Evolutionary conservation across 2,797 vertebrate genomes (phyloP).

Genomic region (Erpetoichthys calabaricus): DNA sequence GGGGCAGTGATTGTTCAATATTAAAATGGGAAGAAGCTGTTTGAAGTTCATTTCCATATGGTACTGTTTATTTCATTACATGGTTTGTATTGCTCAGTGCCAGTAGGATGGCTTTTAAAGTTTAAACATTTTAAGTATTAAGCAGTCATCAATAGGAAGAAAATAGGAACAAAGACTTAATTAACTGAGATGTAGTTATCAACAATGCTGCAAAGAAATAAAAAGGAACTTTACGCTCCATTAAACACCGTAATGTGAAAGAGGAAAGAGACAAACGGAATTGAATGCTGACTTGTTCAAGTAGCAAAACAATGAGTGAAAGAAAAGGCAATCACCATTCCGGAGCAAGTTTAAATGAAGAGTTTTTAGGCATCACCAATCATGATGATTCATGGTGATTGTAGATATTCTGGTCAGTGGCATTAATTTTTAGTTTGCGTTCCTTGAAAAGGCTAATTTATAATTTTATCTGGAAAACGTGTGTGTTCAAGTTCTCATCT

Average conservation of each 20-base stretch:
- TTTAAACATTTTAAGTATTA: neutral
- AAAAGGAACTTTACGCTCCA: conserved; percentile 38
- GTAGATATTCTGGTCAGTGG: conserved; percentile 1
- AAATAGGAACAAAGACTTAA: conserved; percentile 24
- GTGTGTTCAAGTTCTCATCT: neutral
- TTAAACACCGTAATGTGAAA: conserved; percentile 44
- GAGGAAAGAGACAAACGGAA: conserved; percentile 30
- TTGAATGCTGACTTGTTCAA: conserved; percentile 28
- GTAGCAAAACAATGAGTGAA: conserved; percentile 29
- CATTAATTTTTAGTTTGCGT: conserved; percentile 3
- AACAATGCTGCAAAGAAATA: conserved; percentile 36
- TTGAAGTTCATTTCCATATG: no score
- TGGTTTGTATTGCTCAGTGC: conserved; percentile 5
- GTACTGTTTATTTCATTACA: conserved; percentile 13
- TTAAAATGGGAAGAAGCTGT: no score
- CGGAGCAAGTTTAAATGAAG: conserved; percentile 17
- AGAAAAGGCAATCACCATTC: conserved; percentile 41
- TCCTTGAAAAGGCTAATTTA: conserved; percentile 1
- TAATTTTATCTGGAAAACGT: neutral
- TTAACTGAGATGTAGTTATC: conserved; percentile 35
- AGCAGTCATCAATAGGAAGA: conserved; percentile 18
- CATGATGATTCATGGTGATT: conserved; percentile 1
- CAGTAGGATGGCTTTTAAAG: neutral
- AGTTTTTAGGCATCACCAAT: neutral
- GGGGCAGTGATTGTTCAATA: no score